These are phyloP conservation scores for Erithacus rubecula DNA, from an alignment of 2,797 vertebrate species.

Conservation along the genomic window DNA sequence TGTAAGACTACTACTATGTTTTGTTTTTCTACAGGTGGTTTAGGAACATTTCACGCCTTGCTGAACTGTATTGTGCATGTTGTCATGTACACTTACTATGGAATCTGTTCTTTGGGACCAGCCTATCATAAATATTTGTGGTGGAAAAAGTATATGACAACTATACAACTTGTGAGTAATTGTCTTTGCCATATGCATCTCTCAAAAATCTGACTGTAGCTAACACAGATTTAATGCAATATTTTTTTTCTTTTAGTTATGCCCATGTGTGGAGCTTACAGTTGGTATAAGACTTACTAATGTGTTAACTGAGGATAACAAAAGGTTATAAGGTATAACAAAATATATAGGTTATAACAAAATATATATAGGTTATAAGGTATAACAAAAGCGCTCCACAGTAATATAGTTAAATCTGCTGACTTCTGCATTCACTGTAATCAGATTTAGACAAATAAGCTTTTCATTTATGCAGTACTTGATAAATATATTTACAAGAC, in stretches of 20 bases:
- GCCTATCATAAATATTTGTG: conserved; percentile 91
- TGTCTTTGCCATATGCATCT: neutral
- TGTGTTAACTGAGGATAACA: neutral
- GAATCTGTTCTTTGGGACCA: conserved; percentile 90
- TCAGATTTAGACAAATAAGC: neutral
- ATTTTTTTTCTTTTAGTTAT: neutral
- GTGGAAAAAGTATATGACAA: conserved; percentile 98
- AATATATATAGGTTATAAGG: too few species aligned
- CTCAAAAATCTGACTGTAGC: neutral
- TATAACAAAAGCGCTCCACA: neutral
- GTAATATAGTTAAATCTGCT: neutral
- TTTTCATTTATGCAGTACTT: neutral
- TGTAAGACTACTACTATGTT: neutral
- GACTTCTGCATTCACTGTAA: neutral
- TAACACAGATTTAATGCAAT: neutral
- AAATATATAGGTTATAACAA: too few species aligned
- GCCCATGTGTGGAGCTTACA: neutral
- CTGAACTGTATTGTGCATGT: conserved; percentile 92
- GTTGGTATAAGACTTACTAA: neutral
- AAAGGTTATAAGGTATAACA: too few species aligned
- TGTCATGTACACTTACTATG: conserved; percentile 95
- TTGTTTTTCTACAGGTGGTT: conserved; percentile 82
- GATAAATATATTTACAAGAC: neutral
- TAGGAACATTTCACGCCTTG: conserved; percentile 93
- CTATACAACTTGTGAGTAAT: conserved; percentile 90